phyloP scores from a whole-genome alignment of 2,113 vertebrate species.

The Pyrgilauda ruficollis region DNA sequence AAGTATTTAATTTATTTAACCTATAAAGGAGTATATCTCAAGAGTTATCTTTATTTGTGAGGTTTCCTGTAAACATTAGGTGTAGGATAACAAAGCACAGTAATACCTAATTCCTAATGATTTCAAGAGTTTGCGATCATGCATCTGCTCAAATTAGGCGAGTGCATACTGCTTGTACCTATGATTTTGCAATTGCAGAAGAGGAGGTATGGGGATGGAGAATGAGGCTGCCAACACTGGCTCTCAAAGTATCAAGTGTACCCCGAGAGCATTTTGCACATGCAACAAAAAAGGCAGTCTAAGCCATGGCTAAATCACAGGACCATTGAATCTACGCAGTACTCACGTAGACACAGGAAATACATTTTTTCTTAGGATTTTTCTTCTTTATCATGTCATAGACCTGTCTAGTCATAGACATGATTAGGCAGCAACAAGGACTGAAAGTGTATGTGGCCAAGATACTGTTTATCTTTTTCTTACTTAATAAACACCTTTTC shows the following conservation, averaged over 20 bases:
- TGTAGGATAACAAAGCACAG: neutral
- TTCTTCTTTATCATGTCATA: neutral
- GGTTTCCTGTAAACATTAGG: neutral
- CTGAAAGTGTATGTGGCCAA: neutral
- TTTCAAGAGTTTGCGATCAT: neutral
- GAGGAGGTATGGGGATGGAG: neutral
- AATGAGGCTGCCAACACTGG: neutral
- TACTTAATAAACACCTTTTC: neutral
- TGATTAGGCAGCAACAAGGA: neutral
- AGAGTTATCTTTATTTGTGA: neutral
- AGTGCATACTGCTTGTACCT: neutral
- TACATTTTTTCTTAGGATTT: neutral
- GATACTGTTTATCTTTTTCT: neutral
- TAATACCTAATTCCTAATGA: neutral
- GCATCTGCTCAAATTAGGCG: neutral
- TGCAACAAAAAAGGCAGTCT: neutral
- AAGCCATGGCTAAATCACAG: neutral
- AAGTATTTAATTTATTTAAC: neutral
- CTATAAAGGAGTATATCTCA: neutral
- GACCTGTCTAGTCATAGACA: neutral
- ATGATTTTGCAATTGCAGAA: neutral
- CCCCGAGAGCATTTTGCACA: neutral
- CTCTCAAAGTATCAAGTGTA: neutral
- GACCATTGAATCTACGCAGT: neutral
- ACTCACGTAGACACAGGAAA: neutral